Percentiles rank a stretch among this genome's conserved stretches.
These are phyloP conservation scores for Agelastica alni DNA, from an alignment of 2,888 invertebrate genomes.

Conservation along the genomic window DNA sequence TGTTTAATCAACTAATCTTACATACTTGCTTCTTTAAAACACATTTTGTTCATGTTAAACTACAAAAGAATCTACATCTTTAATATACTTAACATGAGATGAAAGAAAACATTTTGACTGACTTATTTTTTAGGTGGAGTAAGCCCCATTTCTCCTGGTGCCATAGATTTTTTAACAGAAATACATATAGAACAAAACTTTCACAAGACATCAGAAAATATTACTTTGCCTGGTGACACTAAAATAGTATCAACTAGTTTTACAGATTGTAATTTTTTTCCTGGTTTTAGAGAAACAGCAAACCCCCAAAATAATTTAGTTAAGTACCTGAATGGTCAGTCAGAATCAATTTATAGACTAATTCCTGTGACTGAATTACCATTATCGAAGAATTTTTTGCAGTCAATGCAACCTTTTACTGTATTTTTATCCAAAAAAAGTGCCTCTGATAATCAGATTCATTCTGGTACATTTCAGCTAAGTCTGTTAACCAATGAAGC, in stretches of 20 bases:
- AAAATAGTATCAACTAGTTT: not conserved
- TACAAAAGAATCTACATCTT: too few species aligned
- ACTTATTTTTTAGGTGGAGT: constrained; percentile 58
- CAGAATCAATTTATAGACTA: constrained; percentile 35
- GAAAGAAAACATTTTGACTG: too few species aligned
- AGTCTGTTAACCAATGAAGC: constrained; percentile 36
- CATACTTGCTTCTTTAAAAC: too few species aligned
- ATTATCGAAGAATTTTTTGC: constrained; percentile 22
- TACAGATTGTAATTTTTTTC: constrained; percentile 1
- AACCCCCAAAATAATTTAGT: constrained; percentile 16
- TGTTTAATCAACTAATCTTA: too few species aligned
- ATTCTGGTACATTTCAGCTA: constrained; percentile 34
- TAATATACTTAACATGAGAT: too few species aligned
- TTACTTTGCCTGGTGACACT: not conserved
- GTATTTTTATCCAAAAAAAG: constrained; percentile 50
- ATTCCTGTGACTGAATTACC: constrained; percentile 35
- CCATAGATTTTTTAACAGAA: constrained; percentile 64
- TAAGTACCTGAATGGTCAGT: constrained; percentile 26
- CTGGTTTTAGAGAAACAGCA: constrained; percentile 7
- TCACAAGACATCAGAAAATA: not conserved
- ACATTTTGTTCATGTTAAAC: too few species aligned
- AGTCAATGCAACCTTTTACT: constrained; percentile 50
- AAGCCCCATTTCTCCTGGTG: constrained; percentile 62
- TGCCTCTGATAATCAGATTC: constrained; percentile 33
- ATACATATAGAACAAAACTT: constrained; percentile 47